phyloP scores from a whole-genome alignment of 2,113 vertebrate species.

The Parus major region DNA sequence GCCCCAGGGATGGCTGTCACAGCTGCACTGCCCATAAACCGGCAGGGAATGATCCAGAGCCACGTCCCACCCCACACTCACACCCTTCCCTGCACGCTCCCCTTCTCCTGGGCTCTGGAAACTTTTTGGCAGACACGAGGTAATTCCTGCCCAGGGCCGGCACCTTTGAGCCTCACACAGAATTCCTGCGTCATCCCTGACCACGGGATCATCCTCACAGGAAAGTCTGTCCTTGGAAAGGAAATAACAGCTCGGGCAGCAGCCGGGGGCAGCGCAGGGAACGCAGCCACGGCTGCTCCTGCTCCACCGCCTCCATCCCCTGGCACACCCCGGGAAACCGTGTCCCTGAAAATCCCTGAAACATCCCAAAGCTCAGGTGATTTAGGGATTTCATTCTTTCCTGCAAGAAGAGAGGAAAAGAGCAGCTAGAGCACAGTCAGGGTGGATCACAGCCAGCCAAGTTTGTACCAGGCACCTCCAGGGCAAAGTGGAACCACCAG shows the following conservation, averaged over 20 bases:
- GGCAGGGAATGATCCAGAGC: fast-evolving
- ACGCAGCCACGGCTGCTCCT: fast-evolving
- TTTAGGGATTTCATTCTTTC: neutral
- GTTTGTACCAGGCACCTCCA: neutral
- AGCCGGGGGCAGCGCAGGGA: neutral
- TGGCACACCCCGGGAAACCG: fast-evolving
- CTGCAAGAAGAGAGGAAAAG: neutral
- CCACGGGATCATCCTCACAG: neutral
- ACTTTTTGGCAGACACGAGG: fast-evolving
- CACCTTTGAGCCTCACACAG: neutral
- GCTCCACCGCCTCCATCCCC: neutral
- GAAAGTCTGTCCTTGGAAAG: neutral
- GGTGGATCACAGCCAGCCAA: neutral
- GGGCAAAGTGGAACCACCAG: neutral
- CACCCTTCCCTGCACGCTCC: fast-evolving
- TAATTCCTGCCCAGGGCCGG: fast-evolving
- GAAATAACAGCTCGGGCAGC: neutral
- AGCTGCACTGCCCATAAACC: fast-evolving
- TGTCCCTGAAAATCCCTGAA: neutral
- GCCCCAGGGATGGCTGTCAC: neutral
- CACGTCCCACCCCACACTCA: fast-evolving
- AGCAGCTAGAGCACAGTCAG: neutral
- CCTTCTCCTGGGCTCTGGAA: fast-evolving
- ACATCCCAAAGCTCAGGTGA: fast-evolving
- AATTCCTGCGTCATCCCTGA: neutral